A percentile compares a stretch with the other conserved stretches of the same genome.
Conservation (phyloP, 2,888 invertebrate genomes). For the Eledona agricola region DNA sequence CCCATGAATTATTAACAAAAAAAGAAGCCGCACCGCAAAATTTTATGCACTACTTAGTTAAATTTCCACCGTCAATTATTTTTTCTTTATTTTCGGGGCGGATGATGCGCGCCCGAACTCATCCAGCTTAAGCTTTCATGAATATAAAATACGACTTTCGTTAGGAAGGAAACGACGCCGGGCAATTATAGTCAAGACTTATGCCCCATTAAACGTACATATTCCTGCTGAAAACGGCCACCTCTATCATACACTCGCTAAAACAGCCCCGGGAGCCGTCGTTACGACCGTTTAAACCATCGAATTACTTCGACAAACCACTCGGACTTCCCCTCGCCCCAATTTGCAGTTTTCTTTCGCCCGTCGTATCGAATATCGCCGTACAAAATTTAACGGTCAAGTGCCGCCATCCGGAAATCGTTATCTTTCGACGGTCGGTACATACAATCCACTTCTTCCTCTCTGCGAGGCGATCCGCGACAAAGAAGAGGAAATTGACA, state of each 20-base stretch:
- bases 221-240: slow-evolving; percentile 11
- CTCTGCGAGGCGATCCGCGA: slow-evolving; percentile 26
- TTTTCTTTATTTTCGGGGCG: no score
- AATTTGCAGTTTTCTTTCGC: slow-evolving; percentile 19
- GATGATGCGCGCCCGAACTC: no score
- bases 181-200: slow-evolving; percentile 12
- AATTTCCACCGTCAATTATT: no score
- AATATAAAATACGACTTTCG: slow-evolving; percentile 9
- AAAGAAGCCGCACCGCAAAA: slow-evolving; percentile 1
- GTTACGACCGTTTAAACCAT: slow-evolving; percentile 7
- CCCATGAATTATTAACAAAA: no score
- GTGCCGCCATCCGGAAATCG: slow-evolving; percentile 29
- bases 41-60: neutral
- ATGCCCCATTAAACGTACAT: slow-evolving; percentile 14
- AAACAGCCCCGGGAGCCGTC: slow-evolving; percentile 2
- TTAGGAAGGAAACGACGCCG: neutral
- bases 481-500: slow-evolving; percentile 38
- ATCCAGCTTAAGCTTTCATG: neutral
- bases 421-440: slow-evolving; percentile 30
- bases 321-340: neutral
- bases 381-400: slow-evolving; percentile 30
- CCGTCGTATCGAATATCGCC: slow-evolving; percentile 20
- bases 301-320: slow-evolving; percentile 6
- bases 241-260: slow-evolving; percentile 5
- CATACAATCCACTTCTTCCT: slow-evolving; percentile 7